Base-by-base conservation (phyloP, 2,888 invertebrate species). In the Gibbula magus region DNA sequence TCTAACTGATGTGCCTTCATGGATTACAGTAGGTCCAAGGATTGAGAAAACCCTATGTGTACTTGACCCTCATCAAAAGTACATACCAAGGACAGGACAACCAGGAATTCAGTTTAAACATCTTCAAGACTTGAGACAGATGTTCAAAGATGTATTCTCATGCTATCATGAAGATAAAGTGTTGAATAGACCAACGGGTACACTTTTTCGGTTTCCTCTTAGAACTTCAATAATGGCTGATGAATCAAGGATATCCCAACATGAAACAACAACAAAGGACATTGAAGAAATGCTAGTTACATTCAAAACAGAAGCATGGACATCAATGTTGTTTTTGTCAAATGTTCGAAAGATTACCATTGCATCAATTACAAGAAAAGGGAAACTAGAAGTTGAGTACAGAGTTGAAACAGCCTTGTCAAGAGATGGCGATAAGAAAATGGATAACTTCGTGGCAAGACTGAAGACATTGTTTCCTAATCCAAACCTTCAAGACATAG, bases 201-300 rank as follows among this genome's bases (percentile, higher is more conserved):
- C 92, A 13, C 82, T 91, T 76, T 92, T 92, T 79, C 82, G 91
- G 25, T 87, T 92, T 45, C 91, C 91, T 13, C 82, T 91, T 25
- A 79, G 91, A 75, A 86, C 75, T 16, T 25, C 75, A 22, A 66
- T 84, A 22, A 87, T 88, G 86, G 87, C 87, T 2, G 39, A 39
- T 10, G 77, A 74, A 3, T 91, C 91, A 1, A 83, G 86, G 39
- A 85, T 92, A 8, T 84, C 85, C 7, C 81, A 85, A 10, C 67
- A 83, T 13, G 70, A 75, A 0, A 78, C 88, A 1, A 79, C 78
- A 18, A 56, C 75, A 7, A 79, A 85, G 0, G 54, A 74, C 0
- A 45, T 90, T 2, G 81, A 84, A 32, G 51, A 66, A 32, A 52
- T 92, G 22, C 74, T 91, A 10, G 51, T 74, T 2, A 79, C 81